Base-by-base conservation (phyloP, 2,797 vertebrate species). In the Scolopax rusticola region DNA sequence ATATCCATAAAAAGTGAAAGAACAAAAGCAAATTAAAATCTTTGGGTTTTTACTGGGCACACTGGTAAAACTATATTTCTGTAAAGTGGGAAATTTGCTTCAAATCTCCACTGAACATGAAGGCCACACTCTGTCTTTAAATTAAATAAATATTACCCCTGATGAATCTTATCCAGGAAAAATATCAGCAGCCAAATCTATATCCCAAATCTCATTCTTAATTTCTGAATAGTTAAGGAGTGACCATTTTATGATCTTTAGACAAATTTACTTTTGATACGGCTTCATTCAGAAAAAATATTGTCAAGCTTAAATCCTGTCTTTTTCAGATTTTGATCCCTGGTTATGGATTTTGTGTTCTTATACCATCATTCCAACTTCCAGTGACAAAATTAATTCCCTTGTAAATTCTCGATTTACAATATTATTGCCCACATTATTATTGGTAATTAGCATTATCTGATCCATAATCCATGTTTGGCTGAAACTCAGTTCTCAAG, bases 371-470 rank as follows among this genome's bases (percentile, higher is more conserved):
- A 60, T 61, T 88, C 33, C 40, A 67, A 7, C 51, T 90, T 91
- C 18, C 51, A 84, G 15, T 68, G 51, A 59, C 28, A 88, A 57
- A 88, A 82, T 48, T 57, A 90, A 86, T 88, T 89, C 36, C 4
- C 2, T 45, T 18, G 8, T 86, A 91, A 83, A 6, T 64, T 91
- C 47, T 88, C 40, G 57, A 57, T 84, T 84, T 90, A 86, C 36
- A 86, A 12, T 91, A 67, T 9, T 45, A 45, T 56, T 67, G 40
- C 54, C 47, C 63, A 65, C 38, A 43, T 90, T 82, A 88, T 95
- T 95, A 94, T 63, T 50, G 88, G n/a, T 76, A 93, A 90, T 94
- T 90, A 94, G 28, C 32, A 45, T 86, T 96, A 93, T 95, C 95
- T 90, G 85, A 84, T 88, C 85, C 45, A 50, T 94, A 93, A 96